Evolutionary conservation across 2,888 invertebrate species (phyloP).

Genomic region (Gibbula magus): DNA sequence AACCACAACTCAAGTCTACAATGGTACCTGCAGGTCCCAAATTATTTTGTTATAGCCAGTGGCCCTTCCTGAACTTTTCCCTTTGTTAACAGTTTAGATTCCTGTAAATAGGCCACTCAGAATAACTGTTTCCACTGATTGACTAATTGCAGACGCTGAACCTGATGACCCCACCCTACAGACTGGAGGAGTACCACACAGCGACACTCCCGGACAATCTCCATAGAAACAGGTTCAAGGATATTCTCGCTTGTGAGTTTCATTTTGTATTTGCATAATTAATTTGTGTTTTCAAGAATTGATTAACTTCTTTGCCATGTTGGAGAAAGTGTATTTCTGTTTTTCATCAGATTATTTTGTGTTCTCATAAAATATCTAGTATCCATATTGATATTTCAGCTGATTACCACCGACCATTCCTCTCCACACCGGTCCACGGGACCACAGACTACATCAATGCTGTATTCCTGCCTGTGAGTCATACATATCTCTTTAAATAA

Average conservation of each 20-base stretch:
- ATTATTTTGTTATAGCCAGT: too few species aligned
- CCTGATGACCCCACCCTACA: slow-evolving; percentile 11
- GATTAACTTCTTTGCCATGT: not conserved
- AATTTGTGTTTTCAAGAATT: not conserved
- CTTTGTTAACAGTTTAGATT: too few species aligned
- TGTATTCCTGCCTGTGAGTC: slow-evolving; percentile 39
- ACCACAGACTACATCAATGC: slow-evolving; percentile 42
- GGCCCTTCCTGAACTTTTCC: too few species aligned
- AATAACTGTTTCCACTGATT: too few species aligned
- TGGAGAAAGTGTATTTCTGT: not conserved
- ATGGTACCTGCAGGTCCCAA: too few species aligned
- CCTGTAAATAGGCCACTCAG: too few species aligned
- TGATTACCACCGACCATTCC: slow-evolving; percentile 28
- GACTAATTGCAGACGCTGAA: slow-evolving; percentile 29
- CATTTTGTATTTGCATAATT: not conserved
- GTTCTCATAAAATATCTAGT: not conserved
- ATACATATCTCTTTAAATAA: not conserved
- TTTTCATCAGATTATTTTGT: not conserved
- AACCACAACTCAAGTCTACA: too few species aligned
- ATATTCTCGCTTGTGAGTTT: slow-evolving; percentile 38
- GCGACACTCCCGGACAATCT: slow-evolving; percentile 28
- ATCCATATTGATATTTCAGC: slow-evolving; percentile 15
- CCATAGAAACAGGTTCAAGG: slow-evolving; percentile 36
- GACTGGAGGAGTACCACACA: slow-evolving; percentile 22
- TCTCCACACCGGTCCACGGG: slow-evolving; percentile 28